These are phyloP conservation scores for Merluccius polli DNA, from an alignment of 2,797 vertebrate genomes.

Conservation along the genomic window DNA sequence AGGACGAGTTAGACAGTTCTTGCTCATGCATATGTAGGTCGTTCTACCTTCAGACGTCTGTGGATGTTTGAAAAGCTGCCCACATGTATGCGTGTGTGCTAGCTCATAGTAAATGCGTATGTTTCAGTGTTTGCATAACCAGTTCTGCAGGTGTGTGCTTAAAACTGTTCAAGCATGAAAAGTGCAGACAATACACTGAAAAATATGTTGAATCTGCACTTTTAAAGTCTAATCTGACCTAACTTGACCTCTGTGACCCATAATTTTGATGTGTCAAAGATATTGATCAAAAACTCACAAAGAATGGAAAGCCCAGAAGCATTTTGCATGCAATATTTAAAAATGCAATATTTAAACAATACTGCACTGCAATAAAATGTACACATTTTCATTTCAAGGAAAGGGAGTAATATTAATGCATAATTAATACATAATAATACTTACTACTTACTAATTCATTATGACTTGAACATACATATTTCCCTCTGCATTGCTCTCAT, in stretches of 20 bases:
- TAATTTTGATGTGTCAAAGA: background rate
- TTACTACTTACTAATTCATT: no score
- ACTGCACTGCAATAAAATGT: background rate
- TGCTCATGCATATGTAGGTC: background rate
- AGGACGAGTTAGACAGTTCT: background rate
- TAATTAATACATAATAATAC: no score
- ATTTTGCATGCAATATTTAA: background rate
- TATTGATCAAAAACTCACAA: background rate
- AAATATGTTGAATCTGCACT: background rate
- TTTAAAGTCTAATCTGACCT: background rate
- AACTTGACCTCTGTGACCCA: background rate
- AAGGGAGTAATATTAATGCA: no score
- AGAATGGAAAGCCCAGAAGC: background rate
- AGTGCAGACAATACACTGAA: background rate
- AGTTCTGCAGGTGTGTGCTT: background rate
- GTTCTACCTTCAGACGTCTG: background rate
- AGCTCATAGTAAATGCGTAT: background rate
- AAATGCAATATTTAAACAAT: background rate
- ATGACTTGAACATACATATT: no score
- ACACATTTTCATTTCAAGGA: background rate
- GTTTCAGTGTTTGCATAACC: conserved; percentile 2
- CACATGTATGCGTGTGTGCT: background rate
- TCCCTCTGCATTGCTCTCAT: no score
- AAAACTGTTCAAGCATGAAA: background rate
- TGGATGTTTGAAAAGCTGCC: background rate